A percentile compares a stretch with the other conserved stretches of the same genome.
Conservation (phyloP, 1,140 invertebrate genomes). For the Venturia canescens region DNA sequence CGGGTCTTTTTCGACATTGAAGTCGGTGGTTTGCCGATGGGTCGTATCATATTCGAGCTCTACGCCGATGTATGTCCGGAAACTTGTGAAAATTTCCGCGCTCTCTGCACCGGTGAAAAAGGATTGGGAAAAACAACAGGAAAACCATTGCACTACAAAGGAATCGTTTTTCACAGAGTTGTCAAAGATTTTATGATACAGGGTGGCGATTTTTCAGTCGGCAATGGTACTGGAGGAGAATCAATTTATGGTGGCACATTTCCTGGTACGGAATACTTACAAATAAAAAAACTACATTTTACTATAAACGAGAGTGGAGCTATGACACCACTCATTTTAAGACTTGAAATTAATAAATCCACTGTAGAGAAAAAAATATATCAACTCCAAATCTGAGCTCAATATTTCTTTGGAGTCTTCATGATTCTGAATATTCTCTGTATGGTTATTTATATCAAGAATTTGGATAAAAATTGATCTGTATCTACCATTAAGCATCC, state of each 20-base stretch:
- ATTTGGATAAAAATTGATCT: not conserved
- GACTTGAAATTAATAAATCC: no score
- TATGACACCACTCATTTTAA: no score
- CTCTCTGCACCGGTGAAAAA: slow-evolving; percentile 98
- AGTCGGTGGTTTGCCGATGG: slow-evolving; percentile 93
- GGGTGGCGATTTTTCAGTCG: slow-evolving; percentile 98
- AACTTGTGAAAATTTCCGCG: slow-evolving; percentile 99
- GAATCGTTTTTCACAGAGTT: slow-evolving; percentile 97
- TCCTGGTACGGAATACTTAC: slow-evolving; percentile 72
- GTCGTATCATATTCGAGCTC: slow-evolving; percentile 96
- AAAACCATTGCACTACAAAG: slow-evolving; percentile 98
- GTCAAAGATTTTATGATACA: slow-evolving; percentile 99
- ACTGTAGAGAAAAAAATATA: no score
- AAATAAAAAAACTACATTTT: no score
- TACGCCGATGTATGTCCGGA: slow-evolving; percentile 98
- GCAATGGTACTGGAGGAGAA: slow-evolving; percentile 98
- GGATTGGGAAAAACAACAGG: slow-evolving; percentile 85
- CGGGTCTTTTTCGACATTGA: slow-evolving; percentile 94
- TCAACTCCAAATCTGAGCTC: no score
- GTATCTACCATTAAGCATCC: no score
- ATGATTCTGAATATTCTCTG: no score
- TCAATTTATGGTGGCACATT: slow-evolving; percentile 98
- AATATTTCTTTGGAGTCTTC: no score
- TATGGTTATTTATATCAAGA: not conserved
- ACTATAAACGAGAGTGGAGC: not conserved